Evolutionary conservation across 2,888 invertebrate genomes (phyloP).

Genomic region (Piscicola geometra): DNA sequence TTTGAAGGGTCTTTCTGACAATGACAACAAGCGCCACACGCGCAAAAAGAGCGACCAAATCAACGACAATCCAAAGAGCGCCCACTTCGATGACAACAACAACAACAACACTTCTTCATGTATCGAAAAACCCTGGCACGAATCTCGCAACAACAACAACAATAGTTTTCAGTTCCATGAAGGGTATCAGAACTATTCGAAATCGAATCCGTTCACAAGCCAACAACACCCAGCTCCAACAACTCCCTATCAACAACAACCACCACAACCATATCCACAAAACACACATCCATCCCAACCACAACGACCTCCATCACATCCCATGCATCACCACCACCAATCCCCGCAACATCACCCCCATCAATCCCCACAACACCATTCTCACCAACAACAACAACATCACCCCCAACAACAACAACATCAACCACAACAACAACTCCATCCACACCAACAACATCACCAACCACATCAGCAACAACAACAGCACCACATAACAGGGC

Average conservation of each 20-base stretch:
- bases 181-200: too few species aligned
- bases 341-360: background rate
- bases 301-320: background rate
- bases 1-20: too few species aligned
- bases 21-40: too few species aligned
- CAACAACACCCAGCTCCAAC: background rate
- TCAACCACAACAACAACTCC: background rate
- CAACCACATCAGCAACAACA: background rate
- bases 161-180: too few species aligned
- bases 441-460: background rate
- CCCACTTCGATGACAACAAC: too few species aligned
- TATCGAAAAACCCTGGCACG: too few species aligned
- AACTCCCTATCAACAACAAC: background rate
- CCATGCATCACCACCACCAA: background rate
- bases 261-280: background rate
- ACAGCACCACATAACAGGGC: background rate
- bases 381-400: slow-evolving; percentile 1
- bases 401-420: background rate
- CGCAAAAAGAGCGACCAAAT: too few species aligned
- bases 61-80: too few species aligned
- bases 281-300: background rate
- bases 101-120: too few species aligned
- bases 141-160: too few species aligned
- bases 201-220: too few species aligned
- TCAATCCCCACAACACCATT: background rate